Evolutionary conservation across 2,888 invertebrate species (phyloP).

Genomic region (Nomada hirtipes): DNA sequence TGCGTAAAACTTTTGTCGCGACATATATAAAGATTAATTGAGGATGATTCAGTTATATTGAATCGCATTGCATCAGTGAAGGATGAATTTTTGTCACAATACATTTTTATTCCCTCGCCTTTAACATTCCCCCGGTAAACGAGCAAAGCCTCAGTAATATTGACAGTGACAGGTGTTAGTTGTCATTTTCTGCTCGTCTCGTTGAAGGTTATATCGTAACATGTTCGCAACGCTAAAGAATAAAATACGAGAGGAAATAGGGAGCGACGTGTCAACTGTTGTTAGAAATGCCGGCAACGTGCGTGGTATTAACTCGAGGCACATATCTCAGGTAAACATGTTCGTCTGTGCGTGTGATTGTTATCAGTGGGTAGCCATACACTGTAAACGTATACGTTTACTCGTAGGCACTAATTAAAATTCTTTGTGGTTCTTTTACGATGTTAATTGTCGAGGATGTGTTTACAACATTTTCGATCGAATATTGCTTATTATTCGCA

Average conservation of each 20-base stretch:
- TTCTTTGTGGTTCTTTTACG: not conserved
- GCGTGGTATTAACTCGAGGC: conserved; percentile 79
- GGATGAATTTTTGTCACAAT: conserved; percentile 39
- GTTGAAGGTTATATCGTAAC: conserved; percentile 47
- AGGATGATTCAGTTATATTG: conserved; percentile 29
- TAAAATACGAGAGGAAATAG: conserved; percentile 95
- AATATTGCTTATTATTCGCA: conserved; percentile 3
- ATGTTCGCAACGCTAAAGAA: conserved; percentile 96
- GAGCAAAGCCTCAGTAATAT: conserved; percentile 34
- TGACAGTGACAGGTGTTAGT: conserved; percentile 72
- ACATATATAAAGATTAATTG: conserved; percentile 5
- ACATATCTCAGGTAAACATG: conserved; percentile 79
- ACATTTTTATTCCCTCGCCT: conserved; percentile 19
- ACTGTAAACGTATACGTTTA: conserved; percentile 9
- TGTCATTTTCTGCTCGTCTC: conserved; percentile 43
- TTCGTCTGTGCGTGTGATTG: not conserved
- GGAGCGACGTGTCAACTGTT: conserved; percentile 89
- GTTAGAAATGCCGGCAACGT: conserved; percentile 80
- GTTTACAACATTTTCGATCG: not conserved
- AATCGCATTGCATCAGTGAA: conserved; percentile 18
- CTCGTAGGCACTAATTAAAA: conserved; percentile 10
- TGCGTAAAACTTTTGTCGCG: conserved; percentile 1
- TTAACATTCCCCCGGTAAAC: conserved; percentile 20
- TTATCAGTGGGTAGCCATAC: conserved; percentile 9
- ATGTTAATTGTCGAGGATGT: not conserved